Conservation (phyloP, 2,888 invertebrate species). For the Aspidiotus destructor region DNA sequence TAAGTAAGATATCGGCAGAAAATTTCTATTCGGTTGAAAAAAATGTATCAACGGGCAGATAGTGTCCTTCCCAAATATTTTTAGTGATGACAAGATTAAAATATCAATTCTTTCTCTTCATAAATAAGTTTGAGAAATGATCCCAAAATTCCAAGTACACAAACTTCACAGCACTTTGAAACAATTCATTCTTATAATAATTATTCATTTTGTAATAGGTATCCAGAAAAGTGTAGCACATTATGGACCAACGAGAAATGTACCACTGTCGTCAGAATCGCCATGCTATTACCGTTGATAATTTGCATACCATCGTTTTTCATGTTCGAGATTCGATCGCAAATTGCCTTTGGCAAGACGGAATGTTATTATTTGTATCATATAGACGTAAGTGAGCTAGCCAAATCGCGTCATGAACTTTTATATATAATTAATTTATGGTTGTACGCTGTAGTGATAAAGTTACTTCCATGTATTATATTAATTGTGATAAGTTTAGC, state of each 20-base stretch:
- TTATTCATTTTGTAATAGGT: neutral
- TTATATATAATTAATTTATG: constrained; percentile 59
- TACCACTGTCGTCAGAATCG: constrained; percentile 61
- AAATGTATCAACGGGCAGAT: no score
- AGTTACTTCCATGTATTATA: constrained; percentile 67
- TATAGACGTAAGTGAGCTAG: constrained; percentile 45
- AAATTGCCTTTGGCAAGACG: constrained; percentile 48
- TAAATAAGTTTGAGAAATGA: no score
- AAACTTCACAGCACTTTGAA: no score
- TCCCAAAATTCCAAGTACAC: no score
- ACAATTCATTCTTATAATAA: no score
- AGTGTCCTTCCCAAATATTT: no score
- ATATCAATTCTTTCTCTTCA: no score
- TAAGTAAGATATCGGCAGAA: no score
- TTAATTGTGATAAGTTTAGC: constrained; percentile 56
- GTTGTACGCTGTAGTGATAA: constrained; percentile 65
- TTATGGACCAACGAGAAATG: constrained; percentile 70
- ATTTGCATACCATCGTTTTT: constrained; percentile 77
- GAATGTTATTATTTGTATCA: constrained; percentile 53
- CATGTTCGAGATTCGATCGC: constrained; percentile 53
- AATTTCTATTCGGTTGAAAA: no score
- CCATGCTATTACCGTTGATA: constrained; percentile 65
- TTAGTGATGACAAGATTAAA: no score
- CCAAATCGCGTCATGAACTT: constrained; percentile 41
- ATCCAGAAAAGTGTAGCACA: constrained; percentile 63